Evolutionary conservation across 2,888 invertebrate species (phyloP).

Genomic region (Apotomis turbidana): DNA sequence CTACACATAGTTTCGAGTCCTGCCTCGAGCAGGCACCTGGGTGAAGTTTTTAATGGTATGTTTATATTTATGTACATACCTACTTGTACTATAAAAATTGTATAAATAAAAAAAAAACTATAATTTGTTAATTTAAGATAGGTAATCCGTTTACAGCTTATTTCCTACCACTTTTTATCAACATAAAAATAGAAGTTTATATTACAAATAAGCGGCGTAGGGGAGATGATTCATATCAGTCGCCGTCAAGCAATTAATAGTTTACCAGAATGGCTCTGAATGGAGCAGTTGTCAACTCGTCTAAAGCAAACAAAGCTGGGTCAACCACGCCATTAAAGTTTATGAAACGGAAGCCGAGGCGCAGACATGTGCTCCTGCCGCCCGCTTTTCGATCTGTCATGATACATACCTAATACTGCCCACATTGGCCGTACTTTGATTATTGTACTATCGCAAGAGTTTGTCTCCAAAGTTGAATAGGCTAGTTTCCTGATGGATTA

Average conservation of each 20-base stretch:
- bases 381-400: constrained; percentile 75
- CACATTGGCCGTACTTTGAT: constrained; percentile 63
- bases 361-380: constrained; percentile 70
- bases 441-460: not conserved
- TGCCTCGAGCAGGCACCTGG: too few species aligned
- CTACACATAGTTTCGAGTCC: too few species aligned
- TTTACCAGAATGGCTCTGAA: constrained; percentile 72
- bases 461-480: not conserved
- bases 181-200: not conserved
- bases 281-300: constrained; percentile 73
- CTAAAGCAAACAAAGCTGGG: constrained; percentile 81
- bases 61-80: too few species aligned
- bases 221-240: constrained; percentile 52
- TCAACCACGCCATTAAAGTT: constrained; percentile 81
- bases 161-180: not conserved
- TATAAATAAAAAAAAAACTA: too few species aligned
- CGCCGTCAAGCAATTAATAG: constrained; percentile 68
- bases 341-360: constrained; percentile 81
- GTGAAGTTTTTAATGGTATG: too few species aligned
- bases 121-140: too few species aligned
- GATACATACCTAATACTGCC: constrained; percentile 52
- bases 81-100: too few species aligned
- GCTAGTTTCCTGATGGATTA: too few species aligned
- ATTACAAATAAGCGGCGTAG: not conserved
- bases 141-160: not conserved